Conservation (phyloP, 2,888 invertebrate genomes). For the Pterobdella sp. region DNA sequence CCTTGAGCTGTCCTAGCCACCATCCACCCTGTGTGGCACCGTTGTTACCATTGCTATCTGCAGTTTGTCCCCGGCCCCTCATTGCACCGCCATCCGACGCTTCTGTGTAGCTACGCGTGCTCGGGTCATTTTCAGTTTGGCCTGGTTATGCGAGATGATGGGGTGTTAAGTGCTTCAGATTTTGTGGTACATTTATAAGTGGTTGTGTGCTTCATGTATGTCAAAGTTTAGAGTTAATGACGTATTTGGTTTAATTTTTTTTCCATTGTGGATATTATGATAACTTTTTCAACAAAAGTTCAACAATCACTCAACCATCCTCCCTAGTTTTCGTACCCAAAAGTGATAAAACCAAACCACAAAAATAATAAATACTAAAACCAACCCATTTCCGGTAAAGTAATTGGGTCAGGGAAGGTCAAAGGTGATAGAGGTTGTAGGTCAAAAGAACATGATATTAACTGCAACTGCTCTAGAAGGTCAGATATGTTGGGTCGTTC, state of each 20-base stretch:
- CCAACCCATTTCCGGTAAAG: not conserved
- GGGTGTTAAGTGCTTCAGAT: too few species aligned
- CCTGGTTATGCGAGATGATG: not conserved
- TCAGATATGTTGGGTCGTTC: constrained; percentile 70
- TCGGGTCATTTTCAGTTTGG: not conserved
- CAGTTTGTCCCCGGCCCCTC: not conserved
- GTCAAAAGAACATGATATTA: constrained; percentile 75
- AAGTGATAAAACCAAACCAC: not conserved
- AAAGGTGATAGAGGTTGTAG: constrained; percentile 50
- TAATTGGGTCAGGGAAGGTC: not conserved
- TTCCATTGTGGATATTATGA: too few species aligned
- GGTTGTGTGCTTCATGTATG: too few species aligned
- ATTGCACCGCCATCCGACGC: not conserved
- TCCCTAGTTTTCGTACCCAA: not conserved
- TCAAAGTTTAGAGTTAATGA: too few species aligned
- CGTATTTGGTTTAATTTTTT: too few species aligned
- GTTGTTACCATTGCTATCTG: not conserved
- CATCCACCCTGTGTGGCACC: constrained; percentile 18
- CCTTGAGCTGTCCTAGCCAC: constrained; percentile 68
- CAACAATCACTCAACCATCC: not conserved
- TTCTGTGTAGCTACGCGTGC: not conserved
- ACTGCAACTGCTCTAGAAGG: constrained; percentile 74
- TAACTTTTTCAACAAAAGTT: too few species aligned
- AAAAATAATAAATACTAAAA: not conserved
- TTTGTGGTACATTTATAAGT: too few species aligned